phyloP scores from a whole-genome alignment of 2,797 vertebrate genomes.

The Eulemur rubriventer region DNA sequence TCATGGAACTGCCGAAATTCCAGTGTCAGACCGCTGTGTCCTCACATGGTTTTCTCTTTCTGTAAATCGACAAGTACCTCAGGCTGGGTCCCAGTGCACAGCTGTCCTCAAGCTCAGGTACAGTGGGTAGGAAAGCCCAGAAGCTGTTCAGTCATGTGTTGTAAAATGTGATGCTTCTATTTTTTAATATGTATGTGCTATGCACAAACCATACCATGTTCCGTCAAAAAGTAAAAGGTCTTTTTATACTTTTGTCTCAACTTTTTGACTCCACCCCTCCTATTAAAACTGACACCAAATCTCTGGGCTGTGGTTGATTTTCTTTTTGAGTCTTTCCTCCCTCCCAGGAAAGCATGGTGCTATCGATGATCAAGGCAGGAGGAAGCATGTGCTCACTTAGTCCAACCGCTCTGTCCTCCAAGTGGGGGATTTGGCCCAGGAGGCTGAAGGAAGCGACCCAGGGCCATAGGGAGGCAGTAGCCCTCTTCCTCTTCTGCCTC shows the following conservation, averaged over 20 bases:
- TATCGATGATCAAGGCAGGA: neutral
- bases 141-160: constrained; percentile 90
- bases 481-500: neutral
- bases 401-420: neutral
- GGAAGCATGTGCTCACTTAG: neutral
- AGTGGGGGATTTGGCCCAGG: neutral
- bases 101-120: neutral
- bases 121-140: constrained; percentile 86
- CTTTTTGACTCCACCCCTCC: constrained; percentile 72
- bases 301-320: neutral
- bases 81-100: constrained; percentile 85
- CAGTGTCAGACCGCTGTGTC: constrained; percentile 88
- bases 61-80: constrained; percentile 90
- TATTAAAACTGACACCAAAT: constrained; percentile 65
- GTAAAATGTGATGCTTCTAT: constrained; percentile 94
- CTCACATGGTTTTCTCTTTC: constrained; percentile 82
- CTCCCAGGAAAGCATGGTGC: neutral
- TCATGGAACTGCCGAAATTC: constrained; percentile 87
- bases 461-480: neutral
- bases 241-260: constrained; percentile 89
- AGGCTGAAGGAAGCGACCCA: neutral
- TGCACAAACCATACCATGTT: constrained; percentile 95
- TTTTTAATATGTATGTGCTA: constrained; percentile 97
- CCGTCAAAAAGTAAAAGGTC: constrained; percentile 90
- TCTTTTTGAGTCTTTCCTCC: neutral